These are phyloP conservation scores for Etheostoma spectabile DNA, from an alignment of 2,113 vertebrate species.

Conservation along the genomic window DNA sequence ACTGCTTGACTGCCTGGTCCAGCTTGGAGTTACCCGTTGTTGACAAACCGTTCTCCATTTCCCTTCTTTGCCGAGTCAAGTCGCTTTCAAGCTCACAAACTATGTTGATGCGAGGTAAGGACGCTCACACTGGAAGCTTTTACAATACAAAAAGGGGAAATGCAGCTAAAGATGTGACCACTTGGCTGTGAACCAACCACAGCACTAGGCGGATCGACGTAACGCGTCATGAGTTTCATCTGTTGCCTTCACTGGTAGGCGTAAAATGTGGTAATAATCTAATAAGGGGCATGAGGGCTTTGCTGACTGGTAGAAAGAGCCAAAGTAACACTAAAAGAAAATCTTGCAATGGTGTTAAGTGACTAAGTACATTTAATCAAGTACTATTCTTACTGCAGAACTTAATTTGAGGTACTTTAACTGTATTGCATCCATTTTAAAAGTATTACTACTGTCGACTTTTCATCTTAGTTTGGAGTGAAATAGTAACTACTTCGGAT, in stretches of 20 bases:
- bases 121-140: neutral
- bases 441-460: neutral
- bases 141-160: neutral
- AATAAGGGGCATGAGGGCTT: fast-evolving
- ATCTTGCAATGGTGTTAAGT: neutral
- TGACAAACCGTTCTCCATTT: constrained; percentile 64
- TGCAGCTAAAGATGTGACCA: neutral
- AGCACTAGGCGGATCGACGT: constrained; percentile 19
- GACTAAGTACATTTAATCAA: neutral
- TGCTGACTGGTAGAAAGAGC: neutral
- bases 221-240: constrained; percentile 29
- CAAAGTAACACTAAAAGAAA: neutral
- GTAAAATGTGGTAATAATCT: constrained; percentile 4
- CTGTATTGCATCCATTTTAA: neutral
- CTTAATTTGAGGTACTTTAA: neutral
- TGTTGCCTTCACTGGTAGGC: constrained; percentile 29
- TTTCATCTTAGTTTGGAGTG: too few relatives aligned
- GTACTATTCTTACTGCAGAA: neutral
- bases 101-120: neutral
- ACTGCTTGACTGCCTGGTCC: constrained; percentile 82
- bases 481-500: too few relatives aligned
- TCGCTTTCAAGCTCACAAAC: neutral
- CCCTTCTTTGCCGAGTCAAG: neutral
- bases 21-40: constrained; percentile 69
- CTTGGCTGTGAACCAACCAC: too few relatives aligned